Percentiles rank a stretch among this genome's conserved stretches.
These are phyloP conservation scores for Heliconius cydno DNA, from an alignment of 2,888 invertebrate genomes.

Conservation along the genomic window DNA sequence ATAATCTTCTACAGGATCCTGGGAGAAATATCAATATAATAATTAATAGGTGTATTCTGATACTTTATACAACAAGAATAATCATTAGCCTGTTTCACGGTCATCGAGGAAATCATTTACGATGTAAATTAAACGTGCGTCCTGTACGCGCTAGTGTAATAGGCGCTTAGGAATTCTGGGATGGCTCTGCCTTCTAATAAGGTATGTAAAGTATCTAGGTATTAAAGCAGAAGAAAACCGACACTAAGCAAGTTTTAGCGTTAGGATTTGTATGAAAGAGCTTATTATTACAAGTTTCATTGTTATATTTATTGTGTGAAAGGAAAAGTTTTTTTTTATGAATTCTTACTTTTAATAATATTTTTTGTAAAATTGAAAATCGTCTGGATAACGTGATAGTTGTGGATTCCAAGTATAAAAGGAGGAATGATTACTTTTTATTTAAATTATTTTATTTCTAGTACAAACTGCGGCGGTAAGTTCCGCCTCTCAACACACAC, in stretches of 20 bases:
- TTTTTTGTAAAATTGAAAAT: too few species aligned
- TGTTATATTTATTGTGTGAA: background rate
- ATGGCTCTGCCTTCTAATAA: too few species aligned
- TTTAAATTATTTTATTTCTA: too few species aligned
- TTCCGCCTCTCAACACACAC: background rate
- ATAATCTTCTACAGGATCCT: background rate
- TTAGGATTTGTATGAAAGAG: background rate
- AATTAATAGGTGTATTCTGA: background rate
- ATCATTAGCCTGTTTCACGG: background rate
- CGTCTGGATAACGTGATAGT: too few species aligned
- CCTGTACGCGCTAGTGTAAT: conserved; percentile 8
- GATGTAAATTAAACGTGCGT: background rate
- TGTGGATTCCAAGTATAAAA: too few species aligned
- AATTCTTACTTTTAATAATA: too few species aligned
- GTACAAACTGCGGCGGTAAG: background rate
- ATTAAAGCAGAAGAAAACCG: too few species aligned
- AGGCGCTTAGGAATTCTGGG: background rate
- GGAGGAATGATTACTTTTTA: too few species aligned
- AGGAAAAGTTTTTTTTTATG: too few species aligned
- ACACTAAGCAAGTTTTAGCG: background rate
- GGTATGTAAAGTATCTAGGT: too few species aligned
- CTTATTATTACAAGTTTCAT: background rate
- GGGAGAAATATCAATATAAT: background rate
- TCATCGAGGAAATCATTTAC: background rate
- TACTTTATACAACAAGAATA: background rate